These are phyloP conservation scores for Proterorhinus semilunaris DNA, from an alignment of 2,113 vertebrate species.

Conservation along the genomic window DNA sequence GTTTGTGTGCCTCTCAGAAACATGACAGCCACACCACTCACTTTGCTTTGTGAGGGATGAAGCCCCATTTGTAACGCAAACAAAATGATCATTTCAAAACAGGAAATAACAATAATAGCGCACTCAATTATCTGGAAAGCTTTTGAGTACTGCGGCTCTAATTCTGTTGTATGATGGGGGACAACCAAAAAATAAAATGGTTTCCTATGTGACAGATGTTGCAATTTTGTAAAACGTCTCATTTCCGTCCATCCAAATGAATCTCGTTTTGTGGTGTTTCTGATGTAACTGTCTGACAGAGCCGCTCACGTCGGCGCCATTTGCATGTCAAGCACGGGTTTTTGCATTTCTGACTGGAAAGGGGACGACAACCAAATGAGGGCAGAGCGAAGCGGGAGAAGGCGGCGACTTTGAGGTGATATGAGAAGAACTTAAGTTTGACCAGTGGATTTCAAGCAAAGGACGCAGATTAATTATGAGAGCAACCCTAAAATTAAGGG, in stretches of 20 bases:
- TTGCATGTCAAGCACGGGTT: background rate
- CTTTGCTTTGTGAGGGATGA: background rate
- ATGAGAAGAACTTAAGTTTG: background rate
- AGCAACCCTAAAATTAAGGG: background rate
- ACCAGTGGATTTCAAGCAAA: background rate
- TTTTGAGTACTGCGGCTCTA: background rate
- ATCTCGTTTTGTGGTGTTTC: background rate
- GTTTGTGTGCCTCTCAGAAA: constrained; percentile 23
- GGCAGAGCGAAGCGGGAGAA: background rate
- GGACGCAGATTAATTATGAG: background rate
- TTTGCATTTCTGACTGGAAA: background rate
- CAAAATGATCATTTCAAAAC: background rate
- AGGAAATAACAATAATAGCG: constrained; percentile 11
- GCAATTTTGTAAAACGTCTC: constrained; percentile 2
- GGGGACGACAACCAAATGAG: background rate
- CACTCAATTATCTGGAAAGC: constrained; percentile 13
- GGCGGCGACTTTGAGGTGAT: background rate
- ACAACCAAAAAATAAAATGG: background rate
- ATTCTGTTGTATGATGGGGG: background rate
- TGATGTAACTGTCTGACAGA: constrained; percentile 11
- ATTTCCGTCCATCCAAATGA: background rate
- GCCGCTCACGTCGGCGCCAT: background rate
- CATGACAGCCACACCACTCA: constrained; percentile 1
- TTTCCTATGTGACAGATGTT: constrained; percentile 3
- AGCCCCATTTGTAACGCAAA: constrained; percentile 8